phyloP scores from a whole-genome alignment of 2,113 vertebrate species.

The Hydropotes inermis region DNA sequence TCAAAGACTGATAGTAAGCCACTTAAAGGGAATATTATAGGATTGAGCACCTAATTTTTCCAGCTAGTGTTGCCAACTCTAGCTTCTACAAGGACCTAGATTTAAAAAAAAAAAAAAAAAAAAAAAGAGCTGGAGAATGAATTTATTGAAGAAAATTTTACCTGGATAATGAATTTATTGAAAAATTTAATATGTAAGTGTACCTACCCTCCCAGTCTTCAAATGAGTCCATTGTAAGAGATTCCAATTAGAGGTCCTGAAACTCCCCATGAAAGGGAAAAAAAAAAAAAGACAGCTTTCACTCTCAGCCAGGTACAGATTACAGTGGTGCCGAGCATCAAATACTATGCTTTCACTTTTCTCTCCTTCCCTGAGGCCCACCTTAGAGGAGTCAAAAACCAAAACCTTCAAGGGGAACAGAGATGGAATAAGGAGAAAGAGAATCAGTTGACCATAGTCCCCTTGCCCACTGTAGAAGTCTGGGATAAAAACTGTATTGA shows the following conservation, averaged over 20 bases:
- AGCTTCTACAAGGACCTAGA: background rate
- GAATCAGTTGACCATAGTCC: background rate
- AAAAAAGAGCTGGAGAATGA: background rate
- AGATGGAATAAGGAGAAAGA: background rate
- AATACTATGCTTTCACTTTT: background rate
- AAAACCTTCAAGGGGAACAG: rapidly evolving
- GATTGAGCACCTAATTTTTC: background rate
- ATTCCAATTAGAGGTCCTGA: background rate
- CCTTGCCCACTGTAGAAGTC: background rate
- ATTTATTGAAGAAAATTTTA: background rate
- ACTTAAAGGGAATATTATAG: background rate
- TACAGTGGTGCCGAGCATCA: background rate
- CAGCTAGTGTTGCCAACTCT: background rate
- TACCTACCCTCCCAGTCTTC: background rate
- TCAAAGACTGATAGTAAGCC: background rate
- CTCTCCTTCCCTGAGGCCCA: background rate
- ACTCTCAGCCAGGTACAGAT: background rate
- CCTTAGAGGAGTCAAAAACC: background rate
- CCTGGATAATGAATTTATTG: background rate
- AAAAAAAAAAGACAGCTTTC: background rate
- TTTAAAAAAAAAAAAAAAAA: background rate
- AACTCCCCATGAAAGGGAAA: background rate
- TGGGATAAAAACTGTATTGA: background rate
- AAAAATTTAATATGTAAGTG: background rate
- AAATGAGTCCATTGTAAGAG: background rate